phyloP scores from a whole-genome alignment of 2,113 vertebrate genomes.

The Daphoenositta chrysoptera region DNA sequence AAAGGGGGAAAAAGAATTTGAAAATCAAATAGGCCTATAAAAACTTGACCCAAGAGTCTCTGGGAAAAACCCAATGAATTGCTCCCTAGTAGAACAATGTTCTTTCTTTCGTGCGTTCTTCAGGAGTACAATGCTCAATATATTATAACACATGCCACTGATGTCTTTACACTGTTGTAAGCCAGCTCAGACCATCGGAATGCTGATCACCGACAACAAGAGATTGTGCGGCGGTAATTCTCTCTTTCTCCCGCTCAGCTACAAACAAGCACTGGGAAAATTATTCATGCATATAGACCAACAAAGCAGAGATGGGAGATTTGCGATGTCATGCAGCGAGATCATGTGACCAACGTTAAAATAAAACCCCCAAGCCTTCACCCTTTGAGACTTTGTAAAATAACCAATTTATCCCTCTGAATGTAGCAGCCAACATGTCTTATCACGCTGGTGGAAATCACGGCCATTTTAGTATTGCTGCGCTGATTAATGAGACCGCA shows the following conservation, averaged over 20 bases:
- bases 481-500: not conserved
- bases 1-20: slow-evolving; percentile 87
- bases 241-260: slow-evolving; percentile 57
- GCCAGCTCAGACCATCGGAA: slow-evolving; percentile 82
- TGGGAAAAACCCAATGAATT: slow-evolving; percentile 98
- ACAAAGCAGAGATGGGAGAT: slow-evolving; percentile 69
- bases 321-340: slow-evolving; percentile 66
- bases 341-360: slow-evolving; percentile 66
- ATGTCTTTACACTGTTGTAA: slow-evolving; percentile 82
- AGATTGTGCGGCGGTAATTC: slow-evolving; percentile 63
- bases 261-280: slow-evolving; percentile 79
- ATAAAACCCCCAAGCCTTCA: slow-evolving; percentile 6
- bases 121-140: slow-evolving; percentile 86
- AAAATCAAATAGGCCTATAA: slow-evolving; percentile 96
- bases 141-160: slow-evolving; percentile 91
- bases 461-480: not conserved
- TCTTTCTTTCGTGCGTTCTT: slow-evolving; percentile 85
- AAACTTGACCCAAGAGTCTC: slow-evolving; percentile 98
- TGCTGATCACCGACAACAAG: slow-evolving; percentile 74
- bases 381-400: slow-evolving; percentile 55
- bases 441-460: not conserved
- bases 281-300: slow-evolving; percentile 73
- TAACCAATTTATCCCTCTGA: slow-evolving; percentile 45
- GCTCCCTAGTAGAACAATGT: slow-evolving; percentile 87
- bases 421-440: not conserved